Base-by-base conservation (phyloP, 1,140 invertebrate genomes). In the Drosophila ohnishii region DNA sequence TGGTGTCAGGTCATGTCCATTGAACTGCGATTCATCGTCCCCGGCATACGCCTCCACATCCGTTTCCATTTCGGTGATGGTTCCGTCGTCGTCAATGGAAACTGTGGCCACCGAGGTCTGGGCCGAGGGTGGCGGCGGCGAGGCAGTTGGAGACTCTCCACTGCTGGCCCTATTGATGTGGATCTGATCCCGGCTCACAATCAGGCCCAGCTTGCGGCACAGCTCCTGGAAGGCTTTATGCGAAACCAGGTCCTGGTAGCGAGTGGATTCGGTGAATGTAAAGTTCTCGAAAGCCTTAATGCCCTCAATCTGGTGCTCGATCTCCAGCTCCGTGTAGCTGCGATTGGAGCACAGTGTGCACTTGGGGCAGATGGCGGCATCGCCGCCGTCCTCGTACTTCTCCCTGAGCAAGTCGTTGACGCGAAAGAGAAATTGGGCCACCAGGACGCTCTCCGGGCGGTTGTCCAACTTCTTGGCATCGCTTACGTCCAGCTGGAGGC, bases 281-380 rank as follows among this genome's bases (percentile, higher is more conserved):
- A 75, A 75, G 30, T 75, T 75, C 19, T 75, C 73, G 13, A 75
- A 72, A 13, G 67, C 56, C 40, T 88, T 88, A 0, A 88, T 88
- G 16, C 74, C 65, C 28, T 88, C 80, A 39, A 88, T 88, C 40
- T 88, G 84, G 2, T 61, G 61, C 32, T 80, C 84, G 16, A 88
- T 88, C 42, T 88, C 84, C 37, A 78, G 35, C 45, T 88, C 84
- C 7, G 76, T 84, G 42, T 63, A 78, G 37, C 66, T 87, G 9
- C 14, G 51, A 35, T 78, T 66, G 3, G 34, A 70, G 30, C 50
- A 55, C 0, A 75, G 14, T 1, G 42, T 22, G 32, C 75, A 76
- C 9, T 74, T 75, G 22, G 79, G 62, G 8, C 71, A 70, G 2
- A 63, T 28, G 5, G 63, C 40, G 3, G 8, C 22, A 19, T 63